Evolutionary conservation across 2,113 vertebrate species (phyloP), one percentile per base, ranked within the genome.

Genomic region (Psophia crepitans): DNA sequence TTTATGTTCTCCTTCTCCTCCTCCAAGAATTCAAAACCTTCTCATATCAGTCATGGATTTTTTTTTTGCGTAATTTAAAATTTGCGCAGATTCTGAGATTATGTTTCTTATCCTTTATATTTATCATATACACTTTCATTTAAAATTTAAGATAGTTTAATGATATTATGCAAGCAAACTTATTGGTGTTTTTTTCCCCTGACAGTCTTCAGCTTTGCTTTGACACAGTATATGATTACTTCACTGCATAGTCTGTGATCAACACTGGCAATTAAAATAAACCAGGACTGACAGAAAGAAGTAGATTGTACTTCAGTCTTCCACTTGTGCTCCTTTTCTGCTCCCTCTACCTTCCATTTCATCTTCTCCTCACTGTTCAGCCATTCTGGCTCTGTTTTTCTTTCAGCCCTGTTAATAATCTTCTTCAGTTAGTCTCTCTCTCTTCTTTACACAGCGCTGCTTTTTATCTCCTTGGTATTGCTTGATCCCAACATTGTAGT

Each of bases 381-480:
- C 12, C 49, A 76, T 96, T 85, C 73, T 86, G 22, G 24, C 14
- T 94, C 26, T 80, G 56, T 79, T 85, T 90, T 73, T 65, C 54
- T 70, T 76, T 76, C 68, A 51, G 15, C 58, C 26, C 26, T 69
- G 60, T 80, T 94, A 65, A 82, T 69, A 85, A 82, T 71, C 32
- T 74, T 71, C 32, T 74, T 91, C 61, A 79, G 48, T 65, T 80
- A 79, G 43, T 58, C 43, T 92, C 74, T 73, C 76, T 73, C 76
- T 84, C 74, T 88, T n/a, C 16, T 92, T 92, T 94, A 84, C 71
- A 70, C 70, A 56, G 66, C 32, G 28, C 30, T 66, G 79, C 35
- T 92, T 93, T 96, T 94, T 96, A 95, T 94, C 87, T 93, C 70
- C 68, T 71, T 87, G 30, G 33, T 95, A 89, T 89, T 92, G 41